Evolutionary conservation across 1,140 invertebrate genomes (phyloP), one percentile per base, ranked within the genome.

Genomic region (Calephelis nemesis): DNA sequence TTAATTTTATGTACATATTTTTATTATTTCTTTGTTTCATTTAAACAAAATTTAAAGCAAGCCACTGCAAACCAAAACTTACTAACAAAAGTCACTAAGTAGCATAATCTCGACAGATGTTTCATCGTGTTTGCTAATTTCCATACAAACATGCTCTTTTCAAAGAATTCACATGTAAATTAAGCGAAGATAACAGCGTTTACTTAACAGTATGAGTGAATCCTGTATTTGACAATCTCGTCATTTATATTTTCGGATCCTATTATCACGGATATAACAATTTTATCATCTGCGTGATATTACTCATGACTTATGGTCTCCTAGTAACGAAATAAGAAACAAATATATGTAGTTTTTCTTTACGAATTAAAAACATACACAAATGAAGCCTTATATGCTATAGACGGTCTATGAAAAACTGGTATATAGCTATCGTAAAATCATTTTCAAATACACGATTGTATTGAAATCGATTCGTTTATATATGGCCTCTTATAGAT

Each of bases 161-260:
- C 54, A 40, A 40, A 60, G 54, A 60, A 60, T 60, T 60, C 30
- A n/a, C 54, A 60, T 60, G 54, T 12, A 40, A 40, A 60, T 60
- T 39, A 60, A 39, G 11, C 30, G 48, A 58, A 15, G 52, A 58
- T 58, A 58, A 58, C 52, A 58, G 30, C 52, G 52, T 58, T 58
- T 30, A 58, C 52, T 58, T 58, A 58, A 58, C 52, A 58, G 52
- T 58, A 30, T 39, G 52, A 58, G 52, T 58, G 52, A 30, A 54
- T 54, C 52, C n/a, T 50, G 5, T 50, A 50, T 50, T 50, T 50
- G 49, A 15, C 47, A 13, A 50, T 50, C 49, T 50, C 49, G 49
- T 50, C 49, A 50, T 50, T 13, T 50, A n/a, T 50, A 50, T 50
- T 50, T 50, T 50, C 49, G 49, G 49, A 50, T 50, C 13, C 4